A percentile compares a stretch with the other conserved stretches of the same genome.
Evolutionary conservation across 2,797 vertebrate species (phyloP).

Genomic region (Gadopsis bispinosus): DNA sequence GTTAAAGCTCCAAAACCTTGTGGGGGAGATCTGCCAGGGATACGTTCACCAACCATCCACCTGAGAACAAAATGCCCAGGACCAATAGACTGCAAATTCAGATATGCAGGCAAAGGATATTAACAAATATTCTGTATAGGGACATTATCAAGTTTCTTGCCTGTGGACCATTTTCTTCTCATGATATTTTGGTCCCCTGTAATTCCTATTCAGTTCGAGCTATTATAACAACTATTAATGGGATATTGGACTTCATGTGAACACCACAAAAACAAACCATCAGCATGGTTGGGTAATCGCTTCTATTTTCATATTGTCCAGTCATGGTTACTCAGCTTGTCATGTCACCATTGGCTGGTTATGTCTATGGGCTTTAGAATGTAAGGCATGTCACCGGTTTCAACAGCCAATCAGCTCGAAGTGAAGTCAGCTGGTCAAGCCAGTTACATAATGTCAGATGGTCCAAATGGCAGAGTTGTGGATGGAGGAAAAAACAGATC

Average conservation of each 20-base stretch:
- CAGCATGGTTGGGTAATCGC: too few species aligned
- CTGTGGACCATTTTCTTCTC: background rate
- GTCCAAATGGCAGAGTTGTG: too few species aligned
- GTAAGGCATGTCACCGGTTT: too few species aligned
- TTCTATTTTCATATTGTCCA: too few species aligned
- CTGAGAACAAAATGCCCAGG: conserved; percentile 3
- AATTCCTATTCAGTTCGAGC: background rate
- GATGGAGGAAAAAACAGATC: too few species aligned
- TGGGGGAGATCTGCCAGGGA: conserved; percentile 10
- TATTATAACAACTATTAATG: background rate
- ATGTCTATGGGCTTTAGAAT: too few species aligned
- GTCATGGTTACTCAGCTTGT: too few species aligned
- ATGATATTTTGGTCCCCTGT: background rate
- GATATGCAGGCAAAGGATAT: too few species aligned
- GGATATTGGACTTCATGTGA: background rate
- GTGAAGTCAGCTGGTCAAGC: too few species aligned
- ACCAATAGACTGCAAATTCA: background rate
- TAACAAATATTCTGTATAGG: background rate
- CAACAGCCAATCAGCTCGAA: too few species aligned
- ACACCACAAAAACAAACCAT: background rate
- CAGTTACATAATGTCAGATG: too few species aligned
- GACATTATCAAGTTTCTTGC: background rate
- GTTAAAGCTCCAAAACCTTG: conserved; percentile 16
- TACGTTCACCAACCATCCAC: background rate
- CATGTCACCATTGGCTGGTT: too few species aligned